Percentiles rank a stretch among this genome's conserved stretches.
These are phyloP conservation scores for Myioborus melanocephalus DNA, from an alignment of 2,797 vertebrate species.

Conservation along the genomic window DNA sequence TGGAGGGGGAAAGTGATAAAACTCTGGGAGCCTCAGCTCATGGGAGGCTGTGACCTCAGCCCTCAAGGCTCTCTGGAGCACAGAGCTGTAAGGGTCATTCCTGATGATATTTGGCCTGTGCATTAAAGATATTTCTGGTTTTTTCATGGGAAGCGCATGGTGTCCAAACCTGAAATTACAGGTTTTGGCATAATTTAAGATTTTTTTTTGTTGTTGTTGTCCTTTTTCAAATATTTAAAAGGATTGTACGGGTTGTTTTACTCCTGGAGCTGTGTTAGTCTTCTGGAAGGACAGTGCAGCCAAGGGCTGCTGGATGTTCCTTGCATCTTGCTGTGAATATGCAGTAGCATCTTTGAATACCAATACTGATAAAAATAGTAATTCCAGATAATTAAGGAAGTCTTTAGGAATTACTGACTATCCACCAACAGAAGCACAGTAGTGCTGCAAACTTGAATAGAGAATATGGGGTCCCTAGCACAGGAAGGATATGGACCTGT, in stretches of 20 bases:
- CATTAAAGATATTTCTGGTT: neutral
- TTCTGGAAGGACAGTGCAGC: neutral
- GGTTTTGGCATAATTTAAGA: neutral
- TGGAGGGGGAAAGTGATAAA: neutral
- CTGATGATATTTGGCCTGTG: neutral
- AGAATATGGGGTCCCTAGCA: neutral
- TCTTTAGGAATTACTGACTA: neutral
- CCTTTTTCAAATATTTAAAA: neutral
- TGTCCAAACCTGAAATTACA: neutral
- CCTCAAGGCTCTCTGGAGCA: neutral
- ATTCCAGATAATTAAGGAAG: neutral
- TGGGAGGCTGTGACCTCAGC: neutral
- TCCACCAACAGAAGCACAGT: neutral
- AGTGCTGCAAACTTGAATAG: neutral
- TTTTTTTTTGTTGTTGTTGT: rapidly evolving
- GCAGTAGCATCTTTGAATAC: neutral
- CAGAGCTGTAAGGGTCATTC: neutral
- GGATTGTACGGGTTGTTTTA: neutral
- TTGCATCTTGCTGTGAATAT: neutral
- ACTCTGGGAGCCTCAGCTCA: neutral
- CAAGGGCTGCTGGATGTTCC: neutral
- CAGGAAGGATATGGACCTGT: neutral
- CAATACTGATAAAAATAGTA: neutral
- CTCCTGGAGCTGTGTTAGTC: neutral
- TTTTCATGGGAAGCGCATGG: neutral